Evolutionary conservation across 2,113 vertebrate species (phyloP).

Genomic region (Terrapene triunguis): DNA sequence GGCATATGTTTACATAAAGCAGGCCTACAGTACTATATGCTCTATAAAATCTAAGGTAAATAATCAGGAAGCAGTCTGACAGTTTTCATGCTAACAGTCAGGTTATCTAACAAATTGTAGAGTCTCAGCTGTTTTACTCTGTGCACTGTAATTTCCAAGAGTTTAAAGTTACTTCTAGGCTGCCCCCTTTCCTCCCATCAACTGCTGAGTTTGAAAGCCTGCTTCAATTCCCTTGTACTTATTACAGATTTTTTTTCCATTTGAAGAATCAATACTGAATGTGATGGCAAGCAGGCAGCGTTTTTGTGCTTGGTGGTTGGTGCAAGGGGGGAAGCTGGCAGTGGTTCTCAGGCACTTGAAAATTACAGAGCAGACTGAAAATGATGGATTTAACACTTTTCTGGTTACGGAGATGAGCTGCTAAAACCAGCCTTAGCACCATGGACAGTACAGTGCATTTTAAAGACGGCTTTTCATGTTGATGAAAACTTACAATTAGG

Average conservation of each 20-base stretch:
- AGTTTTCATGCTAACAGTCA: background rate
- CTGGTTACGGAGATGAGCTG: background rate
- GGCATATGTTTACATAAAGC: fast-evolving
- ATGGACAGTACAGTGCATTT: background rate
- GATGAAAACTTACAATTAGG: background rate
- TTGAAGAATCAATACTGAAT: slow-evolving; percentile 62
- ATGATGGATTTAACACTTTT: slow-evolving; percentile 36
- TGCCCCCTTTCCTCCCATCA: background rate
- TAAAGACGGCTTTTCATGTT: background rate
- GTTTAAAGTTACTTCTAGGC: slow-evolving; percentile 32
- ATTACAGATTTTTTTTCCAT: slow-evolving; percentile 30
- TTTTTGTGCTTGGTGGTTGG: slow-evolving; percentile 34
- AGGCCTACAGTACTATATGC: fast-evolving
- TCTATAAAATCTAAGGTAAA: background rate
- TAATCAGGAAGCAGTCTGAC: background rate
- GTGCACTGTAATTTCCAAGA: slow-evolving; percentile 57
- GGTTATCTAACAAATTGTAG: slow-evolving; percentile 29
- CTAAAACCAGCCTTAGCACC: slow-evolving; percentile 6
- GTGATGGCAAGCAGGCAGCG: slow-evolving; percentile 24
- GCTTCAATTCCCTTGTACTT: slow-evolving; percentile 21
- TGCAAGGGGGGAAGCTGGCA: slow-evolving; percentile 13
- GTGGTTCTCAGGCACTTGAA: slow-evolving; percentile 4
- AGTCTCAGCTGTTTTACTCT: background rate
- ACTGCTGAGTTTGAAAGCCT: slow-evolving; percentile 43
- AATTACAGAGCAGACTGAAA: slow-evolving; percentile 41